Percentiles rank a stretch among this genome's conserved stretches.
Conservation (phyloP, 2,888 invertebrate species). For the Smittia sp. region DNA sequence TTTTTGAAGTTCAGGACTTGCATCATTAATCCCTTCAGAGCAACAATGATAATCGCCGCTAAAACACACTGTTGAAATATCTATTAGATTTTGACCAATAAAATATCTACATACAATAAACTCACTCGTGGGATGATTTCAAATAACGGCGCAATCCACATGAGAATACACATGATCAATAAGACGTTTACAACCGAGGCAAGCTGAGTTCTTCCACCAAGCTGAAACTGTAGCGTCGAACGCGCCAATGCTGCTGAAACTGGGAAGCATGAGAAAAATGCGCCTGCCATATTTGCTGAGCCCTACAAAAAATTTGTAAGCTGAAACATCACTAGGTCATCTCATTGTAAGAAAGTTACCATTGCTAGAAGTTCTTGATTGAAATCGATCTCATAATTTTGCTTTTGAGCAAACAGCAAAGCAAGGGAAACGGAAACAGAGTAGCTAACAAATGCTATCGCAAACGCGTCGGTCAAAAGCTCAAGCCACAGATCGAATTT, state of each 20-base stretch:
- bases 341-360: conserved; percentile 44
- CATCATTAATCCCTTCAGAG: conserved; percentile 76
- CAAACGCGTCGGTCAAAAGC: conserved; percentile 57
- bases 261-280: conserved; percentile 71
- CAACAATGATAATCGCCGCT: conserved; percentile 77
- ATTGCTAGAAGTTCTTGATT: conserved; percentile 66
- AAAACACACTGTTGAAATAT: conserved; percentile 57
- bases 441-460: conserved; percentile 64
- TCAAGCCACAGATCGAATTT: conserved; percentile 48
- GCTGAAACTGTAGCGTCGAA: conserved; percentile 77
- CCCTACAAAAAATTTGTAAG: conserved; percentile 54
- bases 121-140: conserved; percentile 70
- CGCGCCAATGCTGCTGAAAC: conserved; percentile 70
- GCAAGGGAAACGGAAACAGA: conserved; percentile 67
- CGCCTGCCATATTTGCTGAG: conserved; percentile 69
- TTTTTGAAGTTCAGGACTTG: conserved; percentile 62
- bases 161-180: conserved; percentile 72
- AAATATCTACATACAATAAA: conserved; percentile 44
- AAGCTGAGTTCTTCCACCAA: conserved; percentile 80
- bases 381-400: conserved; percentile 62
- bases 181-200: conserved; percentile 76
- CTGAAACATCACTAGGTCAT: conserved; percentile 32
- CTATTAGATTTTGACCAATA: conserved; percentile 44
- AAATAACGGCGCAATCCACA: conserved; percentile 87
- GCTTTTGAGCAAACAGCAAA: conserved; percentile 63